Percentiles rank a stretch among this genome's conserved stretches.
Conservation (phyloP, 2,113 vertebrate species). For the Bagarius yarrelli region DNA sequence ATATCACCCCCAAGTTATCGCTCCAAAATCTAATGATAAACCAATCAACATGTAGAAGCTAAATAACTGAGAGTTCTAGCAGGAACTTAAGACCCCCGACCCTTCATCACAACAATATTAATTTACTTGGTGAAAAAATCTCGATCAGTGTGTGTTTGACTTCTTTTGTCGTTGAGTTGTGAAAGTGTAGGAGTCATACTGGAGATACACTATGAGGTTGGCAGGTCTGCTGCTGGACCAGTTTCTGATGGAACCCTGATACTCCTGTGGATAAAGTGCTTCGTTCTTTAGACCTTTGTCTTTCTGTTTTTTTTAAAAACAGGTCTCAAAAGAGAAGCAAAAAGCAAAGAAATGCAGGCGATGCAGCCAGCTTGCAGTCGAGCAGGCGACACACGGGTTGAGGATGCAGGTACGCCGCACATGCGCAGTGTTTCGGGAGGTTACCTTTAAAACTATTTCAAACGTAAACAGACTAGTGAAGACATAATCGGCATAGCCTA, state of each 20-base stretch:
- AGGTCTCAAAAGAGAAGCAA: conserved; percentile 70
- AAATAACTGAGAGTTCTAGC: background rate
- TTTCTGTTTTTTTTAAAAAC: conserved; percentile 65
- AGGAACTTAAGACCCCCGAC: background rate
- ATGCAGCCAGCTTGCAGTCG: conserved; percentile 81
- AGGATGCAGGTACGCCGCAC: conserved; percentile 78
- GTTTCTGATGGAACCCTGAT: conserved; percentile 49
- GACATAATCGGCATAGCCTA: conserved; percentile 99
- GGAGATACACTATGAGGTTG: background rate
- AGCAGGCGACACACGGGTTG: conserved; percentile 83
- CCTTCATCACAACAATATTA: no score
- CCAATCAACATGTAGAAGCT: background rate
- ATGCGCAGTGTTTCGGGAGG: conserved; percentile 73
- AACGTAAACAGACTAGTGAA: conserved; percentile 99
- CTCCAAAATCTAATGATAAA: background rate
- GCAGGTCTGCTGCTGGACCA: conserved; percentile 25
- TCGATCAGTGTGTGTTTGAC: no score
- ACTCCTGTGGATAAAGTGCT: conserved; percentile 48
- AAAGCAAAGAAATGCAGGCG: conserved; percentile 72
- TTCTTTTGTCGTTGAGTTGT: background rate
- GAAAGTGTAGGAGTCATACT: background rate
- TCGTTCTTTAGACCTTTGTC: conserved; percentile 26
- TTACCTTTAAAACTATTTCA: conserved; percentile 99
- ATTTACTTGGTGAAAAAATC: no score
- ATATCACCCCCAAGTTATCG: background rate